Base-by-base conservation (phyloP, 1,140 invertebrate genomes). In the Apocrypta bakeri region DNA sequence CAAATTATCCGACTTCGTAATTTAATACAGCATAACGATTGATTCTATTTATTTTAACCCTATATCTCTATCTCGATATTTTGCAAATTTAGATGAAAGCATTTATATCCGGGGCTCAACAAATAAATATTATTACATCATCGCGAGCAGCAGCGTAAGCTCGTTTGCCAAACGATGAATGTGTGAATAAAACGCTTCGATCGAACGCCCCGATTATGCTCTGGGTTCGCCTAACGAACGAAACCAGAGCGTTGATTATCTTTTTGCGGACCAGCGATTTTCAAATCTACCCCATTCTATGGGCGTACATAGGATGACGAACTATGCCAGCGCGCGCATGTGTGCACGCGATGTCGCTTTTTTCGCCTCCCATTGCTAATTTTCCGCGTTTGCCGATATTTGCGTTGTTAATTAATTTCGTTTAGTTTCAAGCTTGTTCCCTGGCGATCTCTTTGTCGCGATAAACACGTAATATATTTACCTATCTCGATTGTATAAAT, bases 221-320 rank as follows among this genome's bases (percentile, higher is more conserved):
- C 64, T 25, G 33, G 29, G 27, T 25, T 11, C 40, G 48, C 24
- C 27, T 75, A 75, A 75, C 42, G 73, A 75, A 75, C 73, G 42
- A 31, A 75, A 75, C 42, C 73, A 75, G 25, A 75, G 42, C 42
- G 73, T 75, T 75, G 40, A 75, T 75, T 75, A 75, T 75, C 40
- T 75, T 31, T 61, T 66, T 29, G 27, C 25, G 63, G 8, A 66
- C 63, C 12, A 25, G 63, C 63, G 12, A 29, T 66, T 66, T 29
- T 66, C 63, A 9, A 66, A 9, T 1, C 64, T 21, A 24, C 1
- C 29, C 64, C 25, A 7, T 66, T 66, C 6, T 25, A 29, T 25
- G 63, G 7, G 63, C 61, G 24, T 12, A 63, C 24, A 14, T 9
- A 37, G 3, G n/a, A n/a, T 9, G 33, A 2, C 33, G 33, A 37